These are phyloP conservation scores for Pseudomyrmex concolor DNA, from an alignment of 1,140 invertebrate species.

Conservation along the genomic window DNA sequence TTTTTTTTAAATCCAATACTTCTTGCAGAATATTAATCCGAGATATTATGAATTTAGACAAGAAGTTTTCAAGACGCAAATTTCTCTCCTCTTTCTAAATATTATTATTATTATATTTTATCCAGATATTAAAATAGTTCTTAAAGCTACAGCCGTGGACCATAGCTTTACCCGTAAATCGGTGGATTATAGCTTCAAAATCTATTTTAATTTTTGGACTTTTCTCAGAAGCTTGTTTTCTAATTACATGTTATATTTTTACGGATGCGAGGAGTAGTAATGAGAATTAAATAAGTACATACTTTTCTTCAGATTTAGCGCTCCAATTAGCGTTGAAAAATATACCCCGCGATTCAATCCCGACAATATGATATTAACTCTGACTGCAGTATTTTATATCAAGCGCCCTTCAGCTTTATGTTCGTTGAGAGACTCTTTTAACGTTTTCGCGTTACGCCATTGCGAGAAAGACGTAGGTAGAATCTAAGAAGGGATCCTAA, in stretches of 20 bases:
- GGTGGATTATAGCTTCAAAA: too few relatives aligned
- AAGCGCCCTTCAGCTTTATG: constrained; percentile 7
- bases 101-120: too few relatives aligned
- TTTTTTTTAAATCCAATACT: too few relatives aligned
- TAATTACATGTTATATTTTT: background rate
- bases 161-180: too few relatives aligned
- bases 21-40: background rate
- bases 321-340: constrained; percentile 25
- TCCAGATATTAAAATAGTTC: too few relatives aligned
- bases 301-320: background rate
- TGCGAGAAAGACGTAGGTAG: constrained; percentile 41
- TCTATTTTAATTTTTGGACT: too few relatives aligned
- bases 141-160: too few relatives aligned
- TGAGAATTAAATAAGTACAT: too few relatives aligned
- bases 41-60: background rate
- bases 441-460: constrained; percentile 20
- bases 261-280: background rate
- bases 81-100: too few relatives aligned
- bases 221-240: too few relatives aligned
- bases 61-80: too few relatives aligned
- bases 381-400: constrained; percentile 11
- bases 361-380: background rate
- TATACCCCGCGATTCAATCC: constrained; percentile 18
- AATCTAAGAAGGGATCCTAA: constrained; percentile 57
- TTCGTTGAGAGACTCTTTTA: constrained; percentile 53